Evolutionary conservation across 2,797 vertebrate genomes (phyloP).

Genomic region (Brachyrhaphis roseni): DNA sequence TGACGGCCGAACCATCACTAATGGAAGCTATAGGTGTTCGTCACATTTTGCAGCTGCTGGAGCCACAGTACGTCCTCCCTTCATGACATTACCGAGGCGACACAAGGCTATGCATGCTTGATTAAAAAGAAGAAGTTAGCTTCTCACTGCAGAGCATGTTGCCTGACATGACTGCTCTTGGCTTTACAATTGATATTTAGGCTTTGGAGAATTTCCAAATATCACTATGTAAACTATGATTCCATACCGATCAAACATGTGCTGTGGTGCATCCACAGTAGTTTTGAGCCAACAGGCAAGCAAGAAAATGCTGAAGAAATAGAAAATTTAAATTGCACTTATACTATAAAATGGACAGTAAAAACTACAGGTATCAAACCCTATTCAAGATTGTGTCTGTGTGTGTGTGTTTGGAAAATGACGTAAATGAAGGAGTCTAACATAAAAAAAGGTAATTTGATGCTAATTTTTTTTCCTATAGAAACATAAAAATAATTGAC

Average conservation of each 20-base stretch:
- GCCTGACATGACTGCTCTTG: not conserved
- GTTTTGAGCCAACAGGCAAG: not conserved
- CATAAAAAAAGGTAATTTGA: not conserved
- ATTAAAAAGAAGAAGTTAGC: not conserved
- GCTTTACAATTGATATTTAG: not conserved
- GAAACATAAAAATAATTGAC: not conserved
- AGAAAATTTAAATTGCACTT: not conserved
- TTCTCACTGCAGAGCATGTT: not conserved
- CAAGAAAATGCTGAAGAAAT: not conserved
- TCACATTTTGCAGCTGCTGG: not conserved
- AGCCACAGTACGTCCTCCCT: not conserved
- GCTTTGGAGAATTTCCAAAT: not conserved
- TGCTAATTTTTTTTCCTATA: not conserved
- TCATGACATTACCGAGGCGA: not conserved
- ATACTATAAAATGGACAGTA: not conserved
- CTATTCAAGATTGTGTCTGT: not conserved
- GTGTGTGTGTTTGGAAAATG: not conserved
- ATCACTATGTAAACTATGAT: not conserved
- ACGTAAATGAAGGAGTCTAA: not conserved
- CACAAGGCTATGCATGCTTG: not conserved
- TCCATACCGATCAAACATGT: not conserved
- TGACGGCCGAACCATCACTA: not conserved
- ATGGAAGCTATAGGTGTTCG: not conserved
- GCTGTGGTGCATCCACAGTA: too few species aligned
- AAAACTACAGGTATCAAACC: not conserved